Evolutionary conservation across 1,140 invertebrate species (phyloP), one percentile per base, ranked within the genome.

Genomic region (Armadillidium nasatum): DNA sequence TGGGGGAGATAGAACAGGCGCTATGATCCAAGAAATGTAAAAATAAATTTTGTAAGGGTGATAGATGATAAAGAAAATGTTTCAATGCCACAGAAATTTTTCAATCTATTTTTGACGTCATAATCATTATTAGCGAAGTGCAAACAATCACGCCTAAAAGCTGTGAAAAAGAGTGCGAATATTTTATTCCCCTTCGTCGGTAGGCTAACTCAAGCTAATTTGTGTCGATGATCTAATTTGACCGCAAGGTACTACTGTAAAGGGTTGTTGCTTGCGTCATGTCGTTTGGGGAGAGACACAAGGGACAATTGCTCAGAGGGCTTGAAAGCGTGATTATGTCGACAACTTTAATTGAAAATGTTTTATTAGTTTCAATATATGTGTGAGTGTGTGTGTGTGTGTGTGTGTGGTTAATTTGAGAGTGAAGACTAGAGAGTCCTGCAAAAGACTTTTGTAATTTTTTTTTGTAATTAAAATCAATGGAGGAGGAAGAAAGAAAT

Each of bases 341-440:
- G 11, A 60, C 50, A 19, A 60, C 11, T 60, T 60, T 60, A 60
- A 60, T 60, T 60, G 50, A 60, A 60, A 60, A 60, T 60, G 50
- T 60, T 60, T 60, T 15, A 60, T 13, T 60, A 60, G 50, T 13
- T 15, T 13, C 50, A 60, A 60, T 60, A 60, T 60, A 60, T 60
- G 11, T 15, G 46, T 50, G 9, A 50, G 46, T 50, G 46, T 50
- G 9, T 15, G 15, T 15, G 46, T 50, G 15, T 10, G 46, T 50
- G 46, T 50, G 9, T 9, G 50, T 15, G 11, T 60, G 50, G 19
- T 60, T 33, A 33, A 33, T 33, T 33, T 33, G 33, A 6, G 33
- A 3, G 33, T 6, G 33, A 33, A 33, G 33, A 1, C 2, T 6
- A 33, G 33, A 33, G 33, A 33, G 33, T 1, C 33, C 33, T 33